phyloP scores from a whole-genome alignment of 2,888 invertebrate genomes.

The Corbicula japonica region DNA sequence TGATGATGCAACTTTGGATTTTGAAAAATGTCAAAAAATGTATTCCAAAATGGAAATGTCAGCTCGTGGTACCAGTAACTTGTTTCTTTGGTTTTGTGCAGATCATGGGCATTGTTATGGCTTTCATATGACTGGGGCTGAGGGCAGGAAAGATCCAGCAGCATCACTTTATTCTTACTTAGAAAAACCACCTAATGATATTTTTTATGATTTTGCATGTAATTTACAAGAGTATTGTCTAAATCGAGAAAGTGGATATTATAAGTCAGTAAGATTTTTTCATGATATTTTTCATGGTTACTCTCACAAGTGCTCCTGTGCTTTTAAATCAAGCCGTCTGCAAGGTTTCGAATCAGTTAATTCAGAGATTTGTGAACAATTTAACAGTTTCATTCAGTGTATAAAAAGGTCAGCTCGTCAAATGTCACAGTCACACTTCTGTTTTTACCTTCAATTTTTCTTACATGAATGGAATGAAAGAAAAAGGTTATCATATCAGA shows the following conservation, averaged over 20 bases:
- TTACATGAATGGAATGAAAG: slow-evolving; percentile 46
- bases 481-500: slow-evolving; percentile 9
- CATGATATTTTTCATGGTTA: slow-evolving; percentile 55
- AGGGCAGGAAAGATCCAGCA: slow-evolving; percentile 49
- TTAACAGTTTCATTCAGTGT: slow-evolving; percentile 44
- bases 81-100: slow-evolving; percentile 42
- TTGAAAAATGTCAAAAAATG: slow-evolving; percentile 25
- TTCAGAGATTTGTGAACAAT: slow-evolving; percentile 56
- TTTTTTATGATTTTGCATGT: slow-evolving; percentile 60
- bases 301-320: slow-evolving; percentile 47
- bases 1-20: slow-evolving; percentile 33
- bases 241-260: slow-evolving; percentile 44
- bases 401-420: slow-evolving; percentile 30
- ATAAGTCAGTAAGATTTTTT: slow-evolving; percentile 33
- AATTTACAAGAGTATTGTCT: slow-evolving; percentile 52
- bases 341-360: slow-evolving; percentile 45
- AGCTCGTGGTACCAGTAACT: slow-evolving; percentile 30
- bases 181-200: slow-evolving; percentile 26
- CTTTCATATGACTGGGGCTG: slow-evolving; percentile 50
- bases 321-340: slow-evolving; percentile 34
- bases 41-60: slow-evolving; percentile 26
- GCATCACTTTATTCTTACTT: slow-evolving; percentile 44
- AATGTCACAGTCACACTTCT: slow-evolving; percentile 42
- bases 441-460: slow-evolving; percentile 46
- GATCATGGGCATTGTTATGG: slow-evolving; percentile 51